A percentile compares a stretch with the other conserved stretches of the same genome.
Conservation (phyloP, 2,113 vertebrate genomes). For the Penelope pileata region DNA sequence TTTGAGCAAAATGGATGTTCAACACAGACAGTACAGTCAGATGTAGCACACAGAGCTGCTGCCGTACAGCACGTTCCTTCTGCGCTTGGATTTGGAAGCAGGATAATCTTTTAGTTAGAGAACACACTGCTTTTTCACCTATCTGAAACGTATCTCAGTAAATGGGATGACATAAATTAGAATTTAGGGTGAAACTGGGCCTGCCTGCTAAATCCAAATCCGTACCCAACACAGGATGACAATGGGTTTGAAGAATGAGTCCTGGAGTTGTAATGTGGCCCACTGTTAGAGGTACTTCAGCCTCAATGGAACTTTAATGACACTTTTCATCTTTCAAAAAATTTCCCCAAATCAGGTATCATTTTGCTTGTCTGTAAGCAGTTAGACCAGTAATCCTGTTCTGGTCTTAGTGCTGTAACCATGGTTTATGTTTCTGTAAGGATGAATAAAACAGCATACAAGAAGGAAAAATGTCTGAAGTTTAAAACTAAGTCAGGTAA, state of each 20-base stretch:
- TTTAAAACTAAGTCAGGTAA: neutral
- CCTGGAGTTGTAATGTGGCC: neutral
- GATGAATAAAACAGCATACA: neutral
- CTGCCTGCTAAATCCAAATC: neutral
- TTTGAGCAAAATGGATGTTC: neutral
- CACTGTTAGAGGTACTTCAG: neutral
- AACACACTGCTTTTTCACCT: neutral
- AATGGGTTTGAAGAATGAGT: neutral
- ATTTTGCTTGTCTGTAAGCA: neutral
- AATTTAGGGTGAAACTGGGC: neutral
- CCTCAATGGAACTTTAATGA: neutral
- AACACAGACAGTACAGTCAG: neutral
- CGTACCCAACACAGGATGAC: neutral
- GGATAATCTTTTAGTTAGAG: neutral
- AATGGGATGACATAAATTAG: neutral
- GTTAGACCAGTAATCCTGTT: neutral
- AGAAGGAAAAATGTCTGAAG: neutral
- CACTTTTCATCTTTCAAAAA: neutral
- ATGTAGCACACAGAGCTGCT: neutral
- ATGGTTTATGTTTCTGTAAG: neutral
- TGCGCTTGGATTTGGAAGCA: fast-evolving
- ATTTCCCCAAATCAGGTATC: neutral
- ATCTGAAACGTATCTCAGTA: neutral
- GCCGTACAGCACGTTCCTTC: neutral
- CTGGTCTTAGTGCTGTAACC: neutral